Conservation (phyloP, 2,113 vertebrate species). For the Hirundichthys speculiger region DNA sequence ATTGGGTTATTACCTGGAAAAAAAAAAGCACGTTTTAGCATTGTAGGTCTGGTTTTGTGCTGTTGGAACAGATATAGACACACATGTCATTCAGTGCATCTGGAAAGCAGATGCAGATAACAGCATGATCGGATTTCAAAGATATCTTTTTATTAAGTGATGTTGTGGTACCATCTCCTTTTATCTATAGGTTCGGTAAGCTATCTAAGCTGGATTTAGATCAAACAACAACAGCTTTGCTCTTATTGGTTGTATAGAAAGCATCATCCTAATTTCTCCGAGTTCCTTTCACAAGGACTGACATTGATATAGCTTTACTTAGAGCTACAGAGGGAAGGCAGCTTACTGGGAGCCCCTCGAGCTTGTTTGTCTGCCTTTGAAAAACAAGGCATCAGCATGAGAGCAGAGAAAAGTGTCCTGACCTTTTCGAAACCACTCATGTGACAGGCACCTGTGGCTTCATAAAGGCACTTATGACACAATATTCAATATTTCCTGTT, state of each 20-base stretch:
- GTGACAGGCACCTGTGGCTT: slow-evolving; percentile 24
- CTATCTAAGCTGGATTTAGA: too few relatives aligned
- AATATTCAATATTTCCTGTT: slow-evolving; percentile 26
- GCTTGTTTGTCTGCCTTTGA: not conserved
- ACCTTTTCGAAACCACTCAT: slow-evolving; percentile 44
- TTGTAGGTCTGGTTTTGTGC: too few relatives aligned
- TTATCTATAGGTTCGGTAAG: too few relatives aligned
- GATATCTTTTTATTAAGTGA: too few relatives aligned
- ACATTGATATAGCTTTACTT: not conserved
- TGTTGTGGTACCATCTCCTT: too few relatives aligned
- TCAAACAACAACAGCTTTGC: too few relatives aligned
- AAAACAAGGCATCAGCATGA: slow-evolving; percentile 29
- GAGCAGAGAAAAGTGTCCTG: slow-evolving; percentile 18
- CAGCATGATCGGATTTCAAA: too few relatives aligned
- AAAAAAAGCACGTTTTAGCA: too few relatives aligned
- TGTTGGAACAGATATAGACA: too few relatives aligned
- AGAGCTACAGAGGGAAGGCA: not conserved
- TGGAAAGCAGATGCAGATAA: too few relatives aligned
- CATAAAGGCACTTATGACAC: slow-evolving; percentile 24
- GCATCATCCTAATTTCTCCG: not conserved
- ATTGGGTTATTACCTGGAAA: too few relatives aligned
- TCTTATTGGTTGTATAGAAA: not conserved
- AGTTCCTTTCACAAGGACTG: not conserved
- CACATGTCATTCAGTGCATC: too few relatives aligned
- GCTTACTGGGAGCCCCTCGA: not conserved